Evolutionary conservation across 2,888 invertebrate genomes (phyloP).

Genomic region (Tipula lateralis): DNA sequence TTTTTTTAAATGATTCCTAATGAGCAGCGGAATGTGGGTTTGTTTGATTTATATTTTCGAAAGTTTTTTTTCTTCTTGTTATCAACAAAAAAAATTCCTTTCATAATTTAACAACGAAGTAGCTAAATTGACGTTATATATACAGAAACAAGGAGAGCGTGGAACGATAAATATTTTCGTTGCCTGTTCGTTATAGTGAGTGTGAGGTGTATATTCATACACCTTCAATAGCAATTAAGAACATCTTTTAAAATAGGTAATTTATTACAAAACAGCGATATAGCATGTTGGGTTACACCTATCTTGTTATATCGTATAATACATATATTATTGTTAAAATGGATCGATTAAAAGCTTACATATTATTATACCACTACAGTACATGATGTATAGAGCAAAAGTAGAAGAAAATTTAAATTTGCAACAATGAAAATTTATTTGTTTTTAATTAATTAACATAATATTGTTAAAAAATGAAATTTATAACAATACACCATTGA

Average conservation of each 20-base stretch:
- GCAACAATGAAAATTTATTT: not conserved
- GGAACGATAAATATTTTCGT: not conserved
- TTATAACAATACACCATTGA: not conserved
- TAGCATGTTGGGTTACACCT: not conserved
- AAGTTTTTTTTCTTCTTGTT: not conserved
- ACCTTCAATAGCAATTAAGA: not conserved
- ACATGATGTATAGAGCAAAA: not conserved
- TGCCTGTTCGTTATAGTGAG: not conserved
- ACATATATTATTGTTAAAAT: not conserved
- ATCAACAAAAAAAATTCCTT: not conserved
- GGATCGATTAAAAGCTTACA: not conserved
- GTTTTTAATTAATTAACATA: not conserved
- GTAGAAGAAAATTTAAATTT: not conserved
- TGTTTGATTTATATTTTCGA: not conserved
- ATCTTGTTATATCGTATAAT: not conserved
- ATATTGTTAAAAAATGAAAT: not conserved
- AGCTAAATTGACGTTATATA: not conserved
- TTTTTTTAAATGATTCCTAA: not conserved
- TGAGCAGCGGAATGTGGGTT: conserved; percentile 11
- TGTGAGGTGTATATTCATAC: not conserved
- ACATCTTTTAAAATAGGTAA: not conserved
- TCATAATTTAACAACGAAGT: not conserved
- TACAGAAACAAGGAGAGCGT: not conserved
- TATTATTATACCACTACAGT: not conserved
- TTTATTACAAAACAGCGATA: not conserved